Evolutionary conservation across 1,140 invertebrate genomes (phyloP).

Genomic region (Linepithema humile): DNA sequence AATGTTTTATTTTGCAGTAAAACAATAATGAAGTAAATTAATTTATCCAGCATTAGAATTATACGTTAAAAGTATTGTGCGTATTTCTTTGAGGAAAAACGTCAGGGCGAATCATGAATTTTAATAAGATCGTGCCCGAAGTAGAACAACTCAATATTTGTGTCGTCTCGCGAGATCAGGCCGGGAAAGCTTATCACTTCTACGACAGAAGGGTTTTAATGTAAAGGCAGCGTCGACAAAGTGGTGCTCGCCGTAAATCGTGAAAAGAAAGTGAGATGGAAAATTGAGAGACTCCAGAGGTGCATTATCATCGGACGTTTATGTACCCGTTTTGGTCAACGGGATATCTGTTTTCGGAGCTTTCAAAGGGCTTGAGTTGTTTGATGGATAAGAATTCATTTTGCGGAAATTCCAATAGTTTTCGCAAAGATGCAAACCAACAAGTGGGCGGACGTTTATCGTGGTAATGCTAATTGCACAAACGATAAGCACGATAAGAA

Average conservation of each 20-base stretch:
- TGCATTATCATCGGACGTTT: conserved; percentile 43
- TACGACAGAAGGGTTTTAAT: neutral
- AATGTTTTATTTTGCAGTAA: too few species aligned
- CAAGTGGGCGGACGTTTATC: conserved; percentile 38
- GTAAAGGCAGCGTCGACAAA: neutral
- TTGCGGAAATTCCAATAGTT: conserved; percentile 3
- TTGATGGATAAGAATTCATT: conserved; percentile 41
- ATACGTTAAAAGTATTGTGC: too few species aligned
- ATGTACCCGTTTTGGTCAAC: neutral
- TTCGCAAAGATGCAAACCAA: conserved; percentile 52
- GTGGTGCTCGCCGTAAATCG: neutral
- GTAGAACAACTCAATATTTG: neutral
- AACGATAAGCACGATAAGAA: neutral
- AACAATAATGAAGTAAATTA: too few species aligned
- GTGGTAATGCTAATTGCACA: conserved; percentile 12
- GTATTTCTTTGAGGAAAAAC: neutral
- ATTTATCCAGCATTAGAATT: too few species aligned
- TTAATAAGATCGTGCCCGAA: neutral
- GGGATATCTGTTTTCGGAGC: neutral
- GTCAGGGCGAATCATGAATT: neutral
- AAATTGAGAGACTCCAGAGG: conserved; percentile 27
- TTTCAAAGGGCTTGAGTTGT: neutral
- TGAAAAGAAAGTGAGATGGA: neutral
- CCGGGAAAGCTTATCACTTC: too few species aligned
- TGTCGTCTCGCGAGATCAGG: neutral